Evolutionary conservation across 1,140 invertebrate genomes (phyloP).

Genomic region (Drosophila ficusphila): DNA sequence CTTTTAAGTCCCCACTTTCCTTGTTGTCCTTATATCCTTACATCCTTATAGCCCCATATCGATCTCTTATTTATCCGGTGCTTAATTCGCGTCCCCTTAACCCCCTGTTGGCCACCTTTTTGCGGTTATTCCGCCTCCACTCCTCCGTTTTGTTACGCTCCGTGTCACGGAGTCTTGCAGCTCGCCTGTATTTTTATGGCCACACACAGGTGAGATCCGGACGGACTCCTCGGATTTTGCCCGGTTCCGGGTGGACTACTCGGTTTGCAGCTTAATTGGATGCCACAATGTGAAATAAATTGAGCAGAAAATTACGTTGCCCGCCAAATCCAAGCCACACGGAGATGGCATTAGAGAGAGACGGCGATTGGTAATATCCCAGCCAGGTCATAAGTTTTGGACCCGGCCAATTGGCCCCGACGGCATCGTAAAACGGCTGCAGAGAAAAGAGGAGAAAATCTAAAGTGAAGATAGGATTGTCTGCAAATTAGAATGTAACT

Average conservation of each 20-base stretch:
- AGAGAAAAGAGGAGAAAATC: not conserved
- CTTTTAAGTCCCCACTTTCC: not conserved
- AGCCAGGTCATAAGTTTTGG: conserved; percentile 36
- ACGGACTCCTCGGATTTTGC: conserved; percentile 16
- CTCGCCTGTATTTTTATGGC: conserved; percentile 39
- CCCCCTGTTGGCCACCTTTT: conserved; percentile 38
- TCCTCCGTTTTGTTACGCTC: conserved; percentile 54
- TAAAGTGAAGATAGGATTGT: not conserved
- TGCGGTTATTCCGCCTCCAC: conserved; percentile 53
- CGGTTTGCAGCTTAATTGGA: conserved; percentile 83
- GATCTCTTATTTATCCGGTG: conserved; percentile 41
- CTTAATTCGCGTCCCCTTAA: conserved; percentile 25
- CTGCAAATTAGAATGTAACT: not conserved
- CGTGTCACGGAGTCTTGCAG: conserved; percentile 19
- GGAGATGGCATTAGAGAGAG: conserved; percentile 37
- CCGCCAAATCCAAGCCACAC: conserved; percentile 75
- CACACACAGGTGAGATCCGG: conserved; percentile 22
- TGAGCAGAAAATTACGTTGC: conserved; percentile 84
- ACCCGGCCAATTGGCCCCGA: conserved; percentile 53
- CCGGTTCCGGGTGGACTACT: conserved; percentile 2
- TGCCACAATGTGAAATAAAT: conserved; percentile 84
- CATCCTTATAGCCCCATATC: conserved; percentile 7
- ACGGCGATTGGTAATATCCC: not conserved
- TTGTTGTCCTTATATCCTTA: not conserved
- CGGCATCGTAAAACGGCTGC: conserved; percentile 57